Percentiles rank a stretch among this genome's conserved stretches.
Evolutionary conservation across 2,888 invertebrate species (phyloP).

Genomic region (Cryptus armator): DNA sequence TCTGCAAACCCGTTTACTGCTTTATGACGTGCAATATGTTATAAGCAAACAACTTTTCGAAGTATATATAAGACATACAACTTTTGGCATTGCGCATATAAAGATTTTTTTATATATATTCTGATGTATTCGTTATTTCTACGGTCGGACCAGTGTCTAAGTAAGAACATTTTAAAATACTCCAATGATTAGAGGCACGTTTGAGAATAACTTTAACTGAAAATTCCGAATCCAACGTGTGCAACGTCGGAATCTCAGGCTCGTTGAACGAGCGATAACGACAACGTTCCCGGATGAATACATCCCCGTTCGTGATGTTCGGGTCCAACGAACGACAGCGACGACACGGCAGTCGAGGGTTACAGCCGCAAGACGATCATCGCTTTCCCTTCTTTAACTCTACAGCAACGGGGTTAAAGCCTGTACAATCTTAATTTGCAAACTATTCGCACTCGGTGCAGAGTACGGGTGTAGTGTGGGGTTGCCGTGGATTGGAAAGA

Average conservation of each 20-base stretch:
- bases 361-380: constrained; percentile 22
- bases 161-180: too few species aligned
- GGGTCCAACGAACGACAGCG: background rate
- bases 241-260: too few species aligned
- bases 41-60: background rate
- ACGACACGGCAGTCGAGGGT: background rate
- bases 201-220: background rate
- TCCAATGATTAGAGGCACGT: background rate
- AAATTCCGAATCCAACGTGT: background rate
- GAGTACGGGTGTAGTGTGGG: constrained; percentile 23
- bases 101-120: too few species aligned
- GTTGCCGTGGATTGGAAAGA: background rate
- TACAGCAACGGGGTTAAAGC: constrained; percentile 37
- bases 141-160: background rate
- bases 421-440: constrained; percentile 74
- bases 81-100: too few species aligned
- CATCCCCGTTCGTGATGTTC: too few species aligned
- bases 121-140: background rate
- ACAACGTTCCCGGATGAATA: too few species aligned
- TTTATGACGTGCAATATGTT: background rate
- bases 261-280: too few species aligned
- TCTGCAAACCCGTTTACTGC: background rate
- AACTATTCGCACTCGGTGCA: constrained; percentile 70
- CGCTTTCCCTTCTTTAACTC: constrained; percentile 32
- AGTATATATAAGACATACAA: too few species aligned